Evolutionary conservation across 2,888 invertebrate genomes (phyloP), one percentile per base, ranked within the genome.

Genomic region (Rhagonycha fulva): DNA sequence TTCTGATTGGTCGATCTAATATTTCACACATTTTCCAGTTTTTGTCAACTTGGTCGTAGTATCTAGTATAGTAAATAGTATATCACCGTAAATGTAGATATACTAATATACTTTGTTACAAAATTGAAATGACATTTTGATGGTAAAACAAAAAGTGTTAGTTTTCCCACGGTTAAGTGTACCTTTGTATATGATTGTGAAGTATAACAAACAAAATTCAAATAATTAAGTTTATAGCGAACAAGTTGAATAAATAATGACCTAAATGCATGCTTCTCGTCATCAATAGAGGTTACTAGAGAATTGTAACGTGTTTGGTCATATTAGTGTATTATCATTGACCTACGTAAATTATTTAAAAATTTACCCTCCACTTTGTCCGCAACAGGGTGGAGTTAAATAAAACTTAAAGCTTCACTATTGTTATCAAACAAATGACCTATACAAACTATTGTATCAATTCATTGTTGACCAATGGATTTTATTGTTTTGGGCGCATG

Each of bases 351-450:
- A 83, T 82, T 78, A 82, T 82, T 82, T 69, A 83, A 76, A 74
- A 71, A 72, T 70, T 69, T 74, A 70, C 66, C 71, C 72, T 70
- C 76, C 73, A 76, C 75, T 72, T 73, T 76, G 68, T 70, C 78
- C 76, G 80, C 78, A 78, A 74, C 68, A 74, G 81, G 84, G 84
- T 82, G 84, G 84, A 83, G 84, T 84, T 83, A 79, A 68, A 80
- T 72, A 66, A 76, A 81, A 79, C 76, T 69, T 70, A 81, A 76
- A 81, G 78, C 80, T 80, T 75, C 74, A 74, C 74, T 78, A 76
- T 73, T 72, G 76, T 80, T 76, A 81, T 74, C 74, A 61, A 60
- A 71, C 74, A 74, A 77, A 74, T 70, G 68, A 63, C 71, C 68
- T 71, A 61, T 69, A 73, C 74, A 70, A 72, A 70, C 69, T 71